Evolutionary conservation across 2,113 vertebrate species (phyloP).

Genomic region (Silurus asotus): DNA sequence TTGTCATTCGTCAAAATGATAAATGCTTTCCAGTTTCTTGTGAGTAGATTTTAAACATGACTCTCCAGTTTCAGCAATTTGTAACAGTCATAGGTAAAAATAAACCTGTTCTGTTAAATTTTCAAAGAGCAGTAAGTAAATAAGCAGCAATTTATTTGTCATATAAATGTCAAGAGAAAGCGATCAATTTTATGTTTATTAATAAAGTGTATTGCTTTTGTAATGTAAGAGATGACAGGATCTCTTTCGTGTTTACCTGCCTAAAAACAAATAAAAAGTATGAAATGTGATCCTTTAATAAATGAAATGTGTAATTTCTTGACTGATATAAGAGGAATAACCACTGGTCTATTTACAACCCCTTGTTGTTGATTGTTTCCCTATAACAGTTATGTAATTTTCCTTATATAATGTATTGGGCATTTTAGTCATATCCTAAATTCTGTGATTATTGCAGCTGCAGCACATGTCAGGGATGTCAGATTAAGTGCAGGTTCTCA

Average conservation of each 20-base stretch:
- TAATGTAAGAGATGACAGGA: background rate
- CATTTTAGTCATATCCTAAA: constrained; percentile 3
- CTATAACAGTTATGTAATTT: background rate
- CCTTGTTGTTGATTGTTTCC: background rate
- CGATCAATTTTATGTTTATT: background rate
- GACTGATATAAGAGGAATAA: background rate
- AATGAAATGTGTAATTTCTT: background rate
- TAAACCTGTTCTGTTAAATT: background rate
- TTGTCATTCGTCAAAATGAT: background rate
- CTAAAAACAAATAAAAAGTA: background rate
- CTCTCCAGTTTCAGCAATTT: background rate
- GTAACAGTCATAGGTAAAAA: background rate
- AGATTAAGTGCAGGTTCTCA: constrained; percentile 25
- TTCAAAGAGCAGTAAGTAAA: too few relatives aligned
- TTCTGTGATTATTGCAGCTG: constrained; percentile 40
- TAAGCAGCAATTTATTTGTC: background rate
- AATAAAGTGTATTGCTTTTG: background rate
- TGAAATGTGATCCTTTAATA: background rate
- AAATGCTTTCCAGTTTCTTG: background rate
- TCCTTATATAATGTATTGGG: background rate
- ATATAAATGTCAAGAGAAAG: background rate
- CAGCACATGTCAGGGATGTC: constrained; percentile 23
- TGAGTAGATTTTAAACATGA: background rate
- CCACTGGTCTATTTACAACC: background rate
- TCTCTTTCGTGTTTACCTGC: background rate